Evolutionary conservation across 2,113 vertebrate species (phyloP).

Genomic region (Gracilinanus agilis): DNA sequence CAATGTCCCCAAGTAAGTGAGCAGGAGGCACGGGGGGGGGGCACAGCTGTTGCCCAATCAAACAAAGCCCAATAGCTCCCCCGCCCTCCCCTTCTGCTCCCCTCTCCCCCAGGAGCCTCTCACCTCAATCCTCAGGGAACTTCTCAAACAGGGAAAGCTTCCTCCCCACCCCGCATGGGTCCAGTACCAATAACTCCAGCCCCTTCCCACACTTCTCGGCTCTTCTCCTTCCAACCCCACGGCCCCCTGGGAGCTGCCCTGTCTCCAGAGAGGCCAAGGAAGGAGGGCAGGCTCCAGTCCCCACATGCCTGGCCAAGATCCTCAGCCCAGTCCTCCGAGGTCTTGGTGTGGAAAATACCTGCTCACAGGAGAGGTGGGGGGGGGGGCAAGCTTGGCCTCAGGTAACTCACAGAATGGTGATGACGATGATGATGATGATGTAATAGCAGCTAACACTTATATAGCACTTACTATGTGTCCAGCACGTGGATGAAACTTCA

Average conservation of each 20-base stretch:
- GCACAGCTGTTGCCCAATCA: neutral
- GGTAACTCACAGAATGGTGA: too few species aligned
- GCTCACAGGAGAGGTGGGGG: too few species aligned
- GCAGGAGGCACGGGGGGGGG: fast-evolving
- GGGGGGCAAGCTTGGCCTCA: too few species aligned
- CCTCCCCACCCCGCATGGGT: neutral
- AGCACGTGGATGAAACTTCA: neutral
- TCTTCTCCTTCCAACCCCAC: neutral
- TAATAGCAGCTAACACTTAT: too few species aligned
- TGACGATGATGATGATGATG: too few species aligned
- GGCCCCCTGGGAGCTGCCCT: neutral
- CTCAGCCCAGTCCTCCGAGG: neutral
- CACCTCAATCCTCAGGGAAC: neutral
- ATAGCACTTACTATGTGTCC: too few species aligned
- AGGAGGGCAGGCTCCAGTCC: neutral
- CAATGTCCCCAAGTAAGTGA: neutral
- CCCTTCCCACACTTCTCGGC: neutral
- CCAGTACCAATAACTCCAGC: neutral
- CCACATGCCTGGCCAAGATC: neutral
- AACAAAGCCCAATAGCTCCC: neutral
- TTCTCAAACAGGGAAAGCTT: neutral
- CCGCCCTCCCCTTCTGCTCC: neutral
- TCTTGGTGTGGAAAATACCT: too few species aligned
- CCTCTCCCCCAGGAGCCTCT: neutral
- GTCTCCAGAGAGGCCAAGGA: neutral